Evolutionary conservation across 2,888 invertebrate genomes (phyloP), one percentile per base, ranked within the genome.

Genomic region (Drosophila birchii): DNA sequence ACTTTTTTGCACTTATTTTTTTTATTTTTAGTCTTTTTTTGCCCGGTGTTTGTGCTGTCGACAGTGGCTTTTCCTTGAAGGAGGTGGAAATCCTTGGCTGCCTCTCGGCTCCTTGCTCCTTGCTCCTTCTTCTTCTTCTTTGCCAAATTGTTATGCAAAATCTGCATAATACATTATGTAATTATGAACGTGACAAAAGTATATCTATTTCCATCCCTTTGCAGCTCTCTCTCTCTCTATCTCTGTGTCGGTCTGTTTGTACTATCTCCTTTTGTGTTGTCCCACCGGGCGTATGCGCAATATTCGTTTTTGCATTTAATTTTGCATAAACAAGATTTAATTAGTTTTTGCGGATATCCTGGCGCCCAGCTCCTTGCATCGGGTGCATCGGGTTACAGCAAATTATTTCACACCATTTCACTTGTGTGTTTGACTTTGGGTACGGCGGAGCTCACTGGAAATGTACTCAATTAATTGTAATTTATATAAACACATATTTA

Each of bases 91-190:
- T 66, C 29, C 69, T 54, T 41, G 44, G 56, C 23, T 32, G 56
- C 20, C 20, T 29, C 14, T 8, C 23, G 44, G 23, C 23, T 44
- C 11, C 43, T 43, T 16, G 29, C n/a, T 14, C 5, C 45, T n/a
- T 29, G 34, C 59, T 58, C 62, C n/a, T 14, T 2, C 45, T n/a
- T 29, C 39, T 61, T 58, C 62, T 39, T 54, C 66, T n/a, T 71
- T 70, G 78, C 82, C 80, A 80, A 86, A 83, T 84, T 83, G 83
- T 80, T 84, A 86, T 86, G 88, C 78, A 77, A 88, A 88, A 88
- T 84, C 85, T 84, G 83, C 83, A 84, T 84, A 84, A 84, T 88
- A 84, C 83, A 84, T 84, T 84, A 86, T 84, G 84, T 86, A 84
- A 84, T 84, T 84, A 84, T 84, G 84, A 83, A 80, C 86, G 83